Base-by-base conservation (phyloP, 2,797 vertebrate species). In the Tympanoctomys barrerae region DNA sequence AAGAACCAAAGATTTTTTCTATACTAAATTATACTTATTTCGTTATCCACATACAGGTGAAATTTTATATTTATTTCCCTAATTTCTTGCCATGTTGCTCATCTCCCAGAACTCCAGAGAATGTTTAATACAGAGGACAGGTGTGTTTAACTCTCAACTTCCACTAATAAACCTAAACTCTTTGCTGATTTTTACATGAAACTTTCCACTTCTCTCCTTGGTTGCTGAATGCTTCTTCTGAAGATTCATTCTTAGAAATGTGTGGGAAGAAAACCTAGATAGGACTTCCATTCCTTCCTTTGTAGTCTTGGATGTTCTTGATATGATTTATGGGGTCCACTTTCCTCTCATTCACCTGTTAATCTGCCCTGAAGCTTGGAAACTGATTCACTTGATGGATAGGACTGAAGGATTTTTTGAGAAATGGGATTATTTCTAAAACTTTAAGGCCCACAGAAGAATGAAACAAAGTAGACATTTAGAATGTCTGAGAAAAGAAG, bases 11-110 rank as follows among this genome's bases (percentile, higher is more conserved):
- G 6, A 77, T 90, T 93, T 4, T 64, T 77, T 71, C 84, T 81
- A 14, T 10, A 33, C 31, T 85, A 33, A 87, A 64, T 96, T 82
- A 82, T 79, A 83, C 85, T 89, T 90, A 94, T 91, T 90, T 86
- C 86, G 14, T 80, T 87, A 82, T 3, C 31, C 28, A 4, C 9
- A 24, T 79, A 46, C 88, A 73, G 81, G 16, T 93, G 75, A 95
- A 93, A 75, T 94, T 96, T 92, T 89, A 68, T 13, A 33, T 11
- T 75, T 46, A 2, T 91, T 95, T 96, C 57, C 66, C 59, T 11
- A 89, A 24, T 12, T 87, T 94, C 71, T 92, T 95, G 61, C 36
- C 57, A 46, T 70, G 59, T 86, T 92, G 24, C 71, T 94, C n/a
- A 89, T 82, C 22, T 94, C 42, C 52, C 18, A 86, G 64, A 91